phyloP scores from a whole-genome alignment of 2,888 invertebrate species.

The Volucella zonaria region DNA sequence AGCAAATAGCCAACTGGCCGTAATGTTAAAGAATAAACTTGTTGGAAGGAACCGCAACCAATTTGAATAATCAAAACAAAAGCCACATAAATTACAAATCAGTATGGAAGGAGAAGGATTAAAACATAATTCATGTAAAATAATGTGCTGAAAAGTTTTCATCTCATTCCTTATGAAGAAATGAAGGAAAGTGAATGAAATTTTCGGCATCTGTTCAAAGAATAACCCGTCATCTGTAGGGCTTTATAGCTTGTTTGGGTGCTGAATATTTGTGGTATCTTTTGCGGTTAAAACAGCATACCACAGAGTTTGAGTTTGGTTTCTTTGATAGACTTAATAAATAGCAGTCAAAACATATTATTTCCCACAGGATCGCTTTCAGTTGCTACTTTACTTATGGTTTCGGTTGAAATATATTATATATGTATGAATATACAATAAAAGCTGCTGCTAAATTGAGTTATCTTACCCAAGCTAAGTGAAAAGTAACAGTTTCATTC shows the following conservation, averaged over 20 bases:
- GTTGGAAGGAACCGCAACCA: constrained; percentile 43
- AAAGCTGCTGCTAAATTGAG: no score
- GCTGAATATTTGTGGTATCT: constrained; percentile 29
- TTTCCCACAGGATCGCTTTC: no score
- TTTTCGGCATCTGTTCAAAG: constrained; percentile 53
- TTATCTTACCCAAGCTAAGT: no score
- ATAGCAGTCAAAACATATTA: background rate
- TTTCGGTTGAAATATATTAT: no score
- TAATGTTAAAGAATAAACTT: constrained; percentile 23
- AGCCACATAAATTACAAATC: constrained; percentile 62
- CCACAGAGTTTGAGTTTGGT: constrained; percentile 24
- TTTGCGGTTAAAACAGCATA: constrained; percentile 19
- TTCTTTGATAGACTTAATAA: constrained; percentile 9
- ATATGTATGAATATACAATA: no score
- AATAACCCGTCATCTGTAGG: constrained; percentile 34
- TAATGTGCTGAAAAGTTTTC: constrained; percentile 51
- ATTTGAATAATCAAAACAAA: constrained; percentile 66
- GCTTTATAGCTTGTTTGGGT: constrained; percentile 11
- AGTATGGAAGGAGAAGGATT: constrained; percentile 46
- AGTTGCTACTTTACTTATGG: no score
- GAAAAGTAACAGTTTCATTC: no score
- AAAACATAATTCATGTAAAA: constrained; percentile 60
- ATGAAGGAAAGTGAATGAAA: constrained; percentile 27
- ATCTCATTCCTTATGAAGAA: constrained; percentile 4
- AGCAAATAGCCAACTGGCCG: constrained; percentile 27